phyloP scores from a whole-genome alignment of 2,888 invertebrate species.

The Alentia gelatinosa region DNA sequence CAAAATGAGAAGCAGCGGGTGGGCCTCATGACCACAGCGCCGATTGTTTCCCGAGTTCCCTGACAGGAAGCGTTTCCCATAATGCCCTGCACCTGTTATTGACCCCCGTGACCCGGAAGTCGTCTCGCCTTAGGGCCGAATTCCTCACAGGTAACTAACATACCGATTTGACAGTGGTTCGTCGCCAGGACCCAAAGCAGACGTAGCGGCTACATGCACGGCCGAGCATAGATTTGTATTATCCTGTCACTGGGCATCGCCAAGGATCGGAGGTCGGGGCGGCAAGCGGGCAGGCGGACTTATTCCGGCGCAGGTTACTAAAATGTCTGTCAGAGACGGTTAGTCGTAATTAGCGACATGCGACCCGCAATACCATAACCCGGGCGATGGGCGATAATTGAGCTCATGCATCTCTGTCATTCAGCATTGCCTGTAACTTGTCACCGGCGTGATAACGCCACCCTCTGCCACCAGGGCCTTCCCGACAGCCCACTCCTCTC shows the following conservation, averaged over 20 bases:
- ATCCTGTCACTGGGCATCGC: neutral
- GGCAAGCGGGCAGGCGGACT: neutral
- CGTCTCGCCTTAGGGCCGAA: neutral
- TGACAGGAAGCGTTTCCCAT: neutral
- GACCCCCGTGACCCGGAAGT: constrained; percentile 11
- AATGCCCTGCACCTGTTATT: neutral
- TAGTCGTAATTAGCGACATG: neutral
- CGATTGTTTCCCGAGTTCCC: neutral
- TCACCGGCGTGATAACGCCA: neutral
- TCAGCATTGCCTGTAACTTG: neutral
- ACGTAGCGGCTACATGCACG: neutral
- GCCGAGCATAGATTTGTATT: constrained; percentile 38
- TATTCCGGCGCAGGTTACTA: neutral
- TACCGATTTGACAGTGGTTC: constrained; percentile 17
- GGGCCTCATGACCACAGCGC: too few species aligned
- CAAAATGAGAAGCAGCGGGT: too few species aligned
- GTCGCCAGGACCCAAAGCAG: neutral
- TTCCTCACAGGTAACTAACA: constrained; percentile 29
- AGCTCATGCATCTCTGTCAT: constrained; percentile 39
- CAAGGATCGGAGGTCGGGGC: constrained; percentile 8
- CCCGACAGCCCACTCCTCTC: neutral
- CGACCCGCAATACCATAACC: constrained; percentile 26
- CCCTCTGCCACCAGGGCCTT: neutral
- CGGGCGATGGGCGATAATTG: neutral
- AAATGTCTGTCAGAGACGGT: constrained; percentile 25